A percentile compares a stretch with the other conserved stretches of the same genome.
phyloP scores from a whole-genome alignment of 2,797 vertebrate species.

The Myoxocephalus aenaeus region DNA sequence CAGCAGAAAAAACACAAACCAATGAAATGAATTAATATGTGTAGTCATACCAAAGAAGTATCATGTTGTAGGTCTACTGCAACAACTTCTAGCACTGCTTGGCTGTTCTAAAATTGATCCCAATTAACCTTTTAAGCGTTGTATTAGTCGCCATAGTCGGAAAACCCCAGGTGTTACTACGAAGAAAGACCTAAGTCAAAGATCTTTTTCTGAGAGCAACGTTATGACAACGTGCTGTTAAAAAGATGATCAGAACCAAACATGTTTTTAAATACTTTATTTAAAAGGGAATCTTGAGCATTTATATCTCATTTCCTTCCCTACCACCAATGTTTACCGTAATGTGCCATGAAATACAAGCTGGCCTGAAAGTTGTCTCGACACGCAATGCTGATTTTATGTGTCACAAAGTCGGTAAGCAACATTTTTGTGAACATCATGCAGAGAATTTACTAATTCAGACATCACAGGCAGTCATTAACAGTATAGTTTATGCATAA shows the following conservation, averaged over 20 bases:
- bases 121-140: neutral
- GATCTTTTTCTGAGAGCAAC: neutral
- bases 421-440: conserved; percentile 38
- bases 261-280: conserved; percentile 43
- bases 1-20: neutral
- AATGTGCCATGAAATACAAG: conserved; percentile 52
- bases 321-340: conserved; percentile 29
- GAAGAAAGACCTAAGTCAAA: neutral
- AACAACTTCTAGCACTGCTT: neutral
- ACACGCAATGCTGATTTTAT: conserved; percentile 36
- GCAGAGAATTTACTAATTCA: conserved; percentile 25
- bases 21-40: neutral
- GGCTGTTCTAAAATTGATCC: neutral
- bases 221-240: neutral
- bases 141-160: neutral
- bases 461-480: conserved; percentile 18
- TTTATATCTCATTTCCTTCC: conserved; percentile 39
- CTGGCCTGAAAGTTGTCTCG: conserved; percentile 22
- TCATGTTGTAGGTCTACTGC: neutral
- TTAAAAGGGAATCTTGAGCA: conserved; percentile 52
- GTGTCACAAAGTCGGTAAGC: conserved; percentile 29
- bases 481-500: conserved; percentile 35
- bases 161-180: neutral
- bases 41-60: neutral
- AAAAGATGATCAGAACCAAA: conserved; percentile 6